Evolutionary conservation across 2,888 invertebrate species (phyloP).

Genomic region (Spilosoma lubricipeda): DNA sequence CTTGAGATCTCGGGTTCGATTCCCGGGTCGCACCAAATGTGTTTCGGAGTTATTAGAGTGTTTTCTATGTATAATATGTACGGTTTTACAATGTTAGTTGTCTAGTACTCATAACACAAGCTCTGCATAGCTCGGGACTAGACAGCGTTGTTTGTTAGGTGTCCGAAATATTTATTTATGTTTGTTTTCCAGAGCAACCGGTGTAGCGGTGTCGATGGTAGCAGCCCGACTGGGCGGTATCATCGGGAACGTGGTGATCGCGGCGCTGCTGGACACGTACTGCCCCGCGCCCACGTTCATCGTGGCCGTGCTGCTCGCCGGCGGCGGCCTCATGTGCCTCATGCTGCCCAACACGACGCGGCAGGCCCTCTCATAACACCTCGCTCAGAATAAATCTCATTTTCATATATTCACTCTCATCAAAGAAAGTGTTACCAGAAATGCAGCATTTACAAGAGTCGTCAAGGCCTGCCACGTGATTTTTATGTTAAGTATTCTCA

Average conservation of each 20-base stretch:
- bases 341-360: conserved; percentile 96
- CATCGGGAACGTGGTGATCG: conserved; percentile 94
- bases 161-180: not conserved
- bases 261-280: conserved; percentile 93
- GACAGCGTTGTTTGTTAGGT: no score
- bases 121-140: no score
- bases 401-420: conserved; percentile 8
- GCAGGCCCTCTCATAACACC: conserved; percentile 87
- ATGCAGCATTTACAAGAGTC: conserved; percentile 40
- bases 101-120: no score
- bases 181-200: conserved; percentile 90
- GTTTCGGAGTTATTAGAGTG: no score
- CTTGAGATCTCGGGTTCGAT: no score
- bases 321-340: conserved; percentile 95
- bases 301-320: conserved; percentile 93
- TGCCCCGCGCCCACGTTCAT: conserved; percentile 97
- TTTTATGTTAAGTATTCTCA: conserved; percentile 54
- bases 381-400: conserved; percentile 22
- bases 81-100: no score
- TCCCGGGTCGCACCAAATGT: no score
- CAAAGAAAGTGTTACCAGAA: conserved; percentile 34
- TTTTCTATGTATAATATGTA: no score
- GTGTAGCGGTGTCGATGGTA: conserved; percentile 96
- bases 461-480: conserved; percentile 56
- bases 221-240: conserved; percentile 96